Conservation (phyloP, 2,797 vertebrate species). For the Podarcis lilfordi region DNA sequence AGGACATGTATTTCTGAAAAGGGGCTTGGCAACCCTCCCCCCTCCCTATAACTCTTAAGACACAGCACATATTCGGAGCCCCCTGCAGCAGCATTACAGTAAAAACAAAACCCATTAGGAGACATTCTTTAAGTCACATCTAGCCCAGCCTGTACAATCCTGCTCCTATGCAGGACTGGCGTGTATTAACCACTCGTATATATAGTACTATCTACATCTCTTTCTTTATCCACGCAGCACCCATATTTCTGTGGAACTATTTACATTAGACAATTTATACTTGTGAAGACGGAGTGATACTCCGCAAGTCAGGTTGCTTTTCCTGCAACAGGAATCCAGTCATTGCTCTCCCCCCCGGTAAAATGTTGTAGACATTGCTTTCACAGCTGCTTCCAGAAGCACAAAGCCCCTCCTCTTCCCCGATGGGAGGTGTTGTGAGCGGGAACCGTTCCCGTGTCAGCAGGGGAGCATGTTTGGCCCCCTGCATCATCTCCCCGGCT, state of each 20-base stretch:
- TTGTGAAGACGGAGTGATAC: neutral
- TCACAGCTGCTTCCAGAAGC: no score
- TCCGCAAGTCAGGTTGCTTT: neutral
- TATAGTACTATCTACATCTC: conserved; percentile 8
- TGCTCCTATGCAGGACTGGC: neutral
- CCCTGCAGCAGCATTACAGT: neutral
- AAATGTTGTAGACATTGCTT: neutral
- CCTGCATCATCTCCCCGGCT: no score
- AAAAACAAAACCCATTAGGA: neutral
- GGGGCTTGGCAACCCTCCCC: neutral
- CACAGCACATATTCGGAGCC: neutral
- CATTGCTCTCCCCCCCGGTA: no score
- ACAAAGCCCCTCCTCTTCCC: no score
- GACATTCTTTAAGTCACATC: neutral
- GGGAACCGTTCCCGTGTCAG: no score
- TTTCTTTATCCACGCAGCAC: conserved; percentile 12
- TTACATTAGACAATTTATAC: conserved; percentile 11
- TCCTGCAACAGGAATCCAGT: neutral
- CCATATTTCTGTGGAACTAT: conserved; percentile 7
- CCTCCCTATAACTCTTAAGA: neutral
- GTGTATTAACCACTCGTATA: neutral
- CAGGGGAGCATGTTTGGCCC: no score
- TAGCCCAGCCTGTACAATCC: neutral
- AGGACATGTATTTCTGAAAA: neutral
- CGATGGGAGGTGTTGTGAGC: no score